Base-by-base conservation (phyloP, 2,888 invertebrate genomes). In the Drosophila kuntzei region DNA sequence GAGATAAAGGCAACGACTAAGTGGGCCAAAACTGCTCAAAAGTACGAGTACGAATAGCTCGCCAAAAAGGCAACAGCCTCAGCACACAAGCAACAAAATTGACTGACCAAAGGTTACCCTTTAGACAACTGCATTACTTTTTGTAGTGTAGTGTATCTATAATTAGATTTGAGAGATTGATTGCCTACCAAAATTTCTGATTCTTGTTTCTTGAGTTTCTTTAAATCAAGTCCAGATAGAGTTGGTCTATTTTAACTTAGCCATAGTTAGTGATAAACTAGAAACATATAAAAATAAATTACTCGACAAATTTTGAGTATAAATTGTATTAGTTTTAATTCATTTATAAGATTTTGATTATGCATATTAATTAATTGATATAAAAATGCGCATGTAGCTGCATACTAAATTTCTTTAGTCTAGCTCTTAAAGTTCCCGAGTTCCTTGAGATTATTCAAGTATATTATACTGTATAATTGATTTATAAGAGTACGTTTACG, bases 1-100 rank as follows among this genome's bases (percentile, higher is more conserved):
- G 79, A 84, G 80, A 79, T 81, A 71, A 77, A 71, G 59, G 37
- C 77, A 60, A 39, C 57, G 36, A 37, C 57, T 46, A 64, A 64
- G 58, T 59, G 47, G 67, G 53, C 57, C 49, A 50, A 70, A 62
- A 61, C 57, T 44, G 66, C 50, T 43, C 53, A 51, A 54, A 32
- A 41, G 18, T 18, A 29, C 32, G 36, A 36, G 46, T 32, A 32
- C 49, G 27, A 63, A 37, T 25, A 53, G 53, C 49, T 36, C 14
- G 27, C 55, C 25, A 39, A 41, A 59, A 29, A n/a, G 36, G 16
- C 14, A 20, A 18, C 46, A 47, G 11, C 12, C 14, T 25, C 14
- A 43, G 7, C 14, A 25, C 9, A 25, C 25, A 25, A 44, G 0
- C 5, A 32, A 46, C n/a, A 37, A 3, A 25, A 6, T 6, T 37